Conservation (phyloP, 37 sponge, comb jelly and placozoan genomes). For the Dysidea cf. avara region DNA sequence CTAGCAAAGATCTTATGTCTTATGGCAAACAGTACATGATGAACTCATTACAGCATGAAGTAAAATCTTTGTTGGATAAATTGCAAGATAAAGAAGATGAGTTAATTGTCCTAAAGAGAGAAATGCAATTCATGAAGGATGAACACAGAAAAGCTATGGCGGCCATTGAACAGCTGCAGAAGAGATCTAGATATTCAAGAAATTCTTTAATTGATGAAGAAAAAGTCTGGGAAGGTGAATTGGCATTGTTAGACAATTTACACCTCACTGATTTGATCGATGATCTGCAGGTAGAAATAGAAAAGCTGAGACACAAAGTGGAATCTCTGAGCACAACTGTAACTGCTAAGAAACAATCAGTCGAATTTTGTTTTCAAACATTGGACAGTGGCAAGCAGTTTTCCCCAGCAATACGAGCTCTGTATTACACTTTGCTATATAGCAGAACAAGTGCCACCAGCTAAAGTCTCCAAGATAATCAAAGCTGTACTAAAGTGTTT, state of each 20-base stretch:
- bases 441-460: conserved; percentile 21
- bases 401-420: conserved; percentile 13
- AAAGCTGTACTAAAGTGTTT: conserved; percentile 41
- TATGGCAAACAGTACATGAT: conserved; percentile 16
- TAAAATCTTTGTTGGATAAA: background rate
- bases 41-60: conserved; percentile 2
- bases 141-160: background rate
- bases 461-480: conserved; percentile 18
- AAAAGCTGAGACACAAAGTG: background rate
- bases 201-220: conserved; percentile 12
- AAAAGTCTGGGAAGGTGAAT: no score
- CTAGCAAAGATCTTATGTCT: conserved; percentile 9
- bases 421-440: conserved; percentile 16
- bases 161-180: no score
- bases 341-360: background rate
- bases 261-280: no score
- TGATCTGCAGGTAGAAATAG: conserved; percentile 14
- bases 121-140: background rate
- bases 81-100: no score
- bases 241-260: no score
- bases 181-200: background rate
- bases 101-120: background rate
- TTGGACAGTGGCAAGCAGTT: conserved; percentile 5
- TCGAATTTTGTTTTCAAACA: conserved; percentile 15
- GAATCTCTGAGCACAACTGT: background rate